phyloP scores from a whole-genome alignment of 2,113 vertebrate species.

The Pluvialis apricaria region DNA sequence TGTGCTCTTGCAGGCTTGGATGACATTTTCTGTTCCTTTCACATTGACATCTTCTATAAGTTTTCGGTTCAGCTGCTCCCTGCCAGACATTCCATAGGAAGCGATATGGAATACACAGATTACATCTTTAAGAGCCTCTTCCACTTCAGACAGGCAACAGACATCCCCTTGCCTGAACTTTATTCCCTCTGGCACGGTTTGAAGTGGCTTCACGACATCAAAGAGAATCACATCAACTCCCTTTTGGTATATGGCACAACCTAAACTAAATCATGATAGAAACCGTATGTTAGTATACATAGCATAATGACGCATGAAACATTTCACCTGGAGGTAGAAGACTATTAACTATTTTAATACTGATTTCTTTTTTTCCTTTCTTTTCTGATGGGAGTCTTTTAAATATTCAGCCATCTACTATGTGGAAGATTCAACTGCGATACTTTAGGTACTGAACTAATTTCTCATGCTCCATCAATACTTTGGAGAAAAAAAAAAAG shows the following conservation, averaged over 20 bases:
- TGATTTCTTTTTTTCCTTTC: not conserved
- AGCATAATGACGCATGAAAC: not conserved
- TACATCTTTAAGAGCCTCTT: constrained; percentile 71
- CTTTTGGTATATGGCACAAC: constrained; percentile 74
- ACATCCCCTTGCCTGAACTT: constrained; percentile 83
- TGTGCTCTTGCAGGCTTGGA: constrained; percentile 76
- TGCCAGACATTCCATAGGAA: constrained; percentile 94
- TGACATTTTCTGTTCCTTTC: constrained; percentile 84
- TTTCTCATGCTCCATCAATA: not conserved
- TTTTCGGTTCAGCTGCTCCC: constrained; percentile 86
- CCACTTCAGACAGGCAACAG: constrained; percentile 73
- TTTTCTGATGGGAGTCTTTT: not conserved
- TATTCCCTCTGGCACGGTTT: constrained; percentile 75
- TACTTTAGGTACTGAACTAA: not conserved
- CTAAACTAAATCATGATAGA: constrained; percentile 77
- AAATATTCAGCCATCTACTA: not conserved
- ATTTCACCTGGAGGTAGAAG: not conserved
- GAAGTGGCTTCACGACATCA: constrained; percentile 75
- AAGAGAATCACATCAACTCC: constrained; percentile 83
- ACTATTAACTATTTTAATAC: not conserved
- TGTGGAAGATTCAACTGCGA: not conserved
- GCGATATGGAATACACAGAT: constrained; percentile 90
- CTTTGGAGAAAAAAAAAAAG: not conserved
- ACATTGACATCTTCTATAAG: constrained; percentile 88
- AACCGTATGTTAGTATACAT: not conserved